Evolutionary conservation across 1,140 invertebrate species (phyloP).

Genomic region (Aphis craccivora): DNA sequence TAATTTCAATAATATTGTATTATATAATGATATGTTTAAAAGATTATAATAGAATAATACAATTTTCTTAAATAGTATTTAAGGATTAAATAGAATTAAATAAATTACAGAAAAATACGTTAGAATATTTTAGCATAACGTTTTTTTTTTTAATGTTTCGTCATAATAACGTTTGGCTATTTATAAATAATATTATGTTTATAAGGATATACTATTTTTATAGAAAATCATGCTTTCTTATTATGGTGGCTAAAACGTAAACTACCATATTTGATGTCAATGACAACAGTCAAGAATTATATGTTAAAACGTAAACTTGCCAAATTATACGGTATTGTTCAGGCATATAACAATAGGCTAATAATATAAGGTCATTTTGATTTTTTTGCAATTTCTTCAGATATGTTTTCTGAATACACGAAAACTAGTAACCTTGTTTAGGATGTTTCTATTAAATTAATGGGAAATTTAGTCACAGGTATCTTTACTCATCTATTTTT

Average conservation of each 20-base stretch:
- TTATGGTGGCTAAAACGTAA: not conserved
- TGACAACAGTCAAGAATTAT: not conserved
- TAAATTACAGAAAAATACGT: not conserved
- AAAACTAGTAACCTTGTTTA: conserved; percentile 27
- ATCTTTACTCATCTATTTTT: not conserved
- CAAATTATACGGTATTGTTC: conserved; percentile 32
- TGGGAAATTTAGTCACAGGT: not conserved
- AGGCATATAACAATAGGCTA: not conserved
- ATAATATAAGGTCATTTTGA: conserved; percentile 33
- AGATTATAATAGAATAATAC: not conserved
- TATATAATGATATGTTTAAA: not conserved
- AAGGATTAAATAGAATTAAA: not conserved
- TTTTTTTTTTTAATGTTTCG: not conserved
- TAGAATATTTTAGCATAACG: not conserved
- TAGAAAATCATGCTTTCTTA: not conserved
- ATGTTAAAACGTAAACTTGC: not conserved
- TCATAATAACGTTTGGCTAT: not conserved
- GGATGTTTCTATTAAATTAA: not conserved
- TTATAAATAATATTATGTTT: not conserved
- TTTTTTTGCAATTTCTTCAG: not conserved
- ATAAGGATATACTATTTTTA: not conserved
- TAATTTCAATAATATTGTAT: not conserved
- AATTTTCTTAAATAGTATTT: not conserved
- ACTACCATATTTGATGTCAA: conserved; percentile 8
- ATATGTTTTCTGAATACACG: not conserved